Base-by-base conservation (phyloP, 2,888 invertebrate genomes). In the Campaea margaritaria region DNA sequence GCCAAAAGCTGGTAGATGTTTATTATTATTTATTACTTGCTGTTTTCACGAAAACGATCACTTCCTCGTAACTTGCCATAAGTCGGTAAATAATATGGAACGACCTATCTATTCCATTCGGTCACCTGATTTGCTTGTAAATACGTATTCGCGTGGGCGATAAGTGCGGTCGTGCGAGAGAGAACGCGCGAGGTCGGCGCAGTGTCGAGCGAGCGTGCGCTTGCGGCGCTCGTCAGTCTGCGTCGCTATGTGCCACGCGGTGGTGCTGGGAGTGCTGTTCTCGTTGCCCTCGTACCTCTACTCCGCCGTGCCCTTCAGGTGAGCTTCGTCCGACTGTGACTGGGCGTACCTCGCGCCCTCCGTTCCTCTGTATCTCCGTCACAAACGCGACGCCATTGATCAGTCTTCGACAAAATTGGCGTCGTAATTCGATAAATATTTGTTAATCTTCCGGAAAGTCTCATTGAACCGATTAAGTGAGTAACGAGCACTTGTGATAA, bases 241-340 rank as follows among this genome's bases (percentile, higher is more conserved):
- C 52, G 16, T 57, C 58, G 51, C 70, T 72, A 90, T 90, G 89
- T 90, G 90, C 74, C 88, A 89, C 84, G 87, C 89, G 70, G 83
- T 91, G 71, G 89, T 90, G 53, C 86, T 91, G 72, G 90, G 90
- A 55, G 90, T 90, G 72, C 72, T 91, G 72, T 85, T 89, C 69
- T 91, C 91, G 69, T 77, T 91, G 75, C 90, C 90, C 59, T 89
- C 90, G 21, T 89, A 89, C 74, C 74, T 91, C 64, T 90, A 89
- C 80, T 85, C 91, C 71, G 86, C 87, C 61, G 86, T 87, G 61
- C 88, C 89, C 70, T 90, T 89, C 87, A 89, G 89, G 90, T 91
- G 86, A 89, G 86, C 78, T 15, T 14, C 43, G 31, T 38, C 49
- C 2, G 21, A 21, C 21, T 2, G 3, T 5, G 21, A 21, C 21